Percentiles rank a stretch among this genome's conserved stretches.
Evolutionary conservation across 2,888 invertebrate genomes (phyloP).

Genomic region (Hermodice carunculata): DNA sequence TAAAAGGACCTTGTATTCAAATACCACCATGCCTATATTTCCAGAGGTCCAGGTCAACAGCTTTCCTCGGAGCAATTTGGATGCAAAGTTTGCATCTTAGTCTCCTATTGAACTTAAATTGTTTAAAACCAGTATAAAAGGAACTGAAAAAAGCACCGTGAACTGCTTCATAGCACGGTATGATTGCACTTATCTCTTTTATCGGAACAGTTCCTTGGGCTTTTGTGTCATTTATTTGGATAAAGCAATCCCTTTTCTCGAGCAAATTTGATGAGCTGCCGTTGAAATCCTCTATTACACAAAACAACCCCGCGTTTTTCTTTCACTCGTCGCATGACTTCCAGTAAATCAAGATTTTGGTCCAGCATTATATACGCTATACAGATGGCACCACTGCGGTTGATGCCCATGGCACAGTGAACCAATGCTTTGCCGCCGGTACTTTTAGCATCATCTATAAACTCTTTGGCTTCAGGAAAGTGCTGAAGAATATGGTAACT

Average conservation of each 20-base stretch:
- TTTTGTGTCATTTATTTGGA: no score
- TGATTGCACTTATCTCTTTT: no score
- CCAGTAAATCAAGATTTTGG: conserved; percentile 25
- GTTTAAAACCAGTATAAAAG: no score
- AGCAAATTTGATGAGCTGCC: conserved; percentile 38
- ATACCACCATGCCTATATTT: no score
- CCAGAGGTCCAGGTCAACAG: no score
- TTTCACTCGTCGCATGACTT: conserved; percentile 27
- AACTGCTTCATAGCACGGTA: no score
- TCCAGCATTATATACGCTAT: conserved; percentile 36
- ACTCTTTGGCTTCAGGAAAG: conserved; percentile 28
- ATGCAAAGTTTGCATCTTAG: no score
- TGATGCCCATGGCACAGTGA: conserved; percentile 41
- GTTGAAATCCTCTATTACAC: conserved; percentile 37
- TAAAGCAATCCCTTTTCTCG: conserved; percentile 20
- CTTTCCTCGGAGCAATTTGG: no score
- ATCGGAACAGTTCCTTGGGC: no score
- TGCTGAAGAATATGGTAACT: conserved; percentile 33
- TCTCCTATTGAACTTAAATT: no score
- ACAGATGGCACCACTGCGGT: conserved; percentile 42
- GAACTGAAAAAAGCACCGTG: no score
- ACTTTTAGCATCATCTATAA: conserved; percentile 31
- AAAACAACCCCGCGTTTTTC: conserved; percentile 32
- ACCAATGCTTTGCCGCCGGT: conserved; percentile 34
- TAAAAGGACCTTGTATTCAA: no score